A percentile compares a stretch with the other conserved stretches of the same genome.
phyloP scores from a whole-genome alignment of 2,797 vertebrate genomes.

The Anguilla anguilla region DNA sequence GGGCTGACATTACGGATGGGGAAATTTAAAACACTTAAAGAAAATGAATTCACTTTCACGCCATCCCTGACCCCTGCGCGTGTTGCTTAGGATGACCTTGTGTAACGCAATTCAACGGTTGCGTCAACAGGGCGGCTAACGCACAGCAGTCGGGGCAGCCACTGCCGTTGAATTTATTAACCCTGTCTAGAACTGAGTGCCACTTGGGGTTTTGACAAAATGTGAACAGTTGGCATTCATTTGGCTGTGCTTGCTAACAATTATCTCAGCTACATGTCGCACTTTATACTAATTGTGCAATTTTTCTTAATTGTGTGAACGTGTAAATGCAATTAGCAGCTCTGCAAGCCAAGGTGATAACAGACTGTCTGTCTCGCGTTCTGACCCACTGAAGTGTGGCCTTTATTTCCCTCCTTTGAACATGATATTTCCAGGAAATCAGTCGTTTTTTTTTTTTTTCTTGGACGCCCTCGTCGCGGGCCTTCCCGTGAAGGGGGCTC shows the following conservation, averaged over 20 bases:
- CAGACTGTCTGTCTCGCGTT: neutral
- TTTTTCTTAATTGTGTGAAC: neutral
- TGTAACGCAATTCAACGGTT: neutral
- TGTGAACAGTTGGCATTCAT: neutral
- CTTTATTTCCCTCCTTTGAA: neutral
- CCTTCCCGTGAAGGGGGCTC: neutral
- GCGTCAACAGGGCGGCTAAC: neutral
- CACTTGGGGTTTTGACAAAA: neutral
- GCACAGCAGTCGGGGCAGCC: neutral
- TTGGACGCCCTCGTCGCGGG: neutral
- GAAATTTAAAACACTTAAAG: neutral
- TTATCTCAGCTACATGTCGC: neutral
- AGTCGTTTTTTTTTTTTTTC: neutral
- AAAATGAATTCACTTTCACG: neutral
- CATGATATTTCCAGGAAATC: neutral
- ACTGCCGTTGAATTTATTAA: neutral
- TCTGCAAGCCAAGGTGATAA: neutral
- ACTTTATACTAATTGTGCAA: neutral
- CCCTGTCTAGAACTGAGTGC: neutral
- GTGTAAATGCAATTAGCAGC: conserved; percentile 8
- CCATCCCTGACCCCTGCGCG: neutral
- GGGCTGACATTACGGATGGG: neutral
- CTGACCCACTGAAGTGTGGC: neutral
- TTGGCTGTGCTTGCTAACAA: neutral
- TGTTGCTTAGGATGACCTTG: neutral